These are phyloP conservation scores for Strigamia maritima DNA, from an alignment of 2,888 invertebrate species.

Conservation along the genomic window DNA sequence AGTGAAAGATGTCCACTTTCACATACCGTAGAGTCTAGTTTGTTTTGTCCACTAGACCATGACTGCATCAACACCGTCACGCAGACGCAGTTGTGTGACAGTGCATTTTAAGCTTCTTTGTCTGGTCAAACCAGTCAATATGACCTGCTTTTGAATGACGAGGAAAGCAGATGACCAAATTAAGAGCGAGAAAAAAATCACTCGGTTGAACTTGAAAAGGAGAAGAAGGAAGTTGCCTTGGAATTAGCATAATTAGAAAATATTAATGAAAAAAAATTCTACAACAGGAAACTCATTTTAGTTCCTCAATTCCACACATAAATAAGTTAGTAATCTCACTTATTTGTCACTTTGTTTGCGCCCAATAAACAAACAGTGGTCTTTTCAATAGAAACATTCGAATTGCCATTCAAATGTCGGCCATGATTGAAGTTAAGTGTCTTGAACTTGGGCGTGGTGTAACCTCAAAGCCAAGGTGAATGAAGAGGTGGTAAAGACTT, in stretches of 20 bases:
- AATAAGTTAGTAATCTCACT: not conserved
- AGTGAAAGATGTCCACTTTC: too few species aligned
- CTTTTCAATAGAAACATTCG: not conserved
- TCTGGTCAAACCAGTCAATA: not conserved
- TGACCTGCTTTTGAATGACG: not conserved
- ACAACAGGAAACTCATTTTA: too few species aligned
- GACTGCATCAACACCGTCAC: too few species aligned
- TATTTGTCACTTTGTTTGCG: not conserved
- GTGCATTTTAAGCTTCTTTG: too few species aligned
- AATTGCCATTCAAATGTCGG: not conserved
- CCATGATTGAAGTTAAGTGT: conserved; percentile 23
- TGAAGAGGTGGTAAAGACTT: conserved; percentile 12
- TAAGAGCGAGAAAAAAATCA: not conserved
- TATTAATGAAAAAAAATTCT: not conserved
- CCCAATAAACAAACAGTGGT: not conserved
- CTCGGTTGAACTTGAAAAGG: not conserved
- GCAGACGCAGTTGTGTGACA: too few species aligned
- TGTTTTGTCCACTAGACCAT: too few species aligned
- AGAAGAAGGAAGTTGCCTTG: not conserved
- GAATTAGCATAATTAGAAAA: not conserved
- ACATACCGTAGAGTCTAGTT: too few species aligned
- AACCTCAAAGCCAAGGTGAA: conserved; percentile 7
- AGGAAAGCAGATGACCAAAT: not conserved
- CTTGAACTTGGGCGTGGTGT: conserved; percentile 19
- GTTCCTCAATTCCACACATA: not conserved